Evolutionary conservation across 2,113 vertebrate genomes (phyloP).

Genomic region (Lonchura striata): DNA sequence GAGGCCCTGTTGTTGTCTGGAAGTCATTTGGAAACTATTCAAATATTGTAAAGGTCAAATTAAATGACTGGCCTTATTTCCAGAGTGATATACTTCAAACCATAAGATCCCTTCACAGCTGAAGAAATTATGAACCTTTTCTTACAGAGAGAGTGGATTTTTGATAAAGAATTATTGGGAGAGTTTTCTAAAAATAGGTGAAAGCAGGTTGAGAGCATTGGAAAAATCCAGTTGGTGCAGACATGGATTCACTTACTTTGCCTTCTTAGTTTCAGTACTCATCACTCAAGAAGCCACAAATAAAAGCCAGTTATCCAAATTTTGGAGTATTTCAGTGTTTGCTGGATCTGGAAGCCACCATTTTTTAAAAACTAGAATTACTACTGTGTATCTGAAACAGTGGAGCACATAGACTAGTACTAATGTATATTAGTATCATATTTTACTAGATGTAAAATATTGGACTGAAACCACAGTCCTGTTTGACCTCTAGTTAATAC

Average conservation of each 20-base stretch:
- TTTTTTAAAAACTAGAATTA: neutral
- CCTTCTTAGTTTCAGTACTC: neutral
- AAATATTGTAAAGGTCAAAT: neutral
- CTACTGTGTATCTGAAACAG: neutral
- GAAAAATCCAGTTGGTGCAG: rapidly evolving
- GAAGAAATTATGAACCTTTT: neutral
- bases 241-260: neutral
- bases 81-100: neutral
- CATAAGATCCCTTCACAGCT: neutral
- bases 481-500: neutral
- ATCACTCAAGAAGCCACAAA: neutral
- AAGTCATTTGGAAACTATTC: conserved; percentile 20
- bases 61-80: conserved; percentile 18
- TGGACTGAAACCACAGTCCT: neutral
- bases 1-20: neutral
- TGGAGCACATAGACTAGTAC: neutral
- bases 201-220: neutral
- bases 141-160: neutral
- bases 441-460: neutral
- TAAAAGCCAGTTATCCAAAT: neutral
- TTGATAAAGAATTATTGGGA: neutral
- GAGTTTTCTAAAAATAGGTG: neutral
- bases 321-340: neutral
- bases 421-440: too few species aligned
- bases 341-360: neutral